Evolutionary conservation across 2,797 vertebrate species (phyloP), one percentile per base, ranked within the genome.

Genomic region (Zalophus californianus): DNA sequence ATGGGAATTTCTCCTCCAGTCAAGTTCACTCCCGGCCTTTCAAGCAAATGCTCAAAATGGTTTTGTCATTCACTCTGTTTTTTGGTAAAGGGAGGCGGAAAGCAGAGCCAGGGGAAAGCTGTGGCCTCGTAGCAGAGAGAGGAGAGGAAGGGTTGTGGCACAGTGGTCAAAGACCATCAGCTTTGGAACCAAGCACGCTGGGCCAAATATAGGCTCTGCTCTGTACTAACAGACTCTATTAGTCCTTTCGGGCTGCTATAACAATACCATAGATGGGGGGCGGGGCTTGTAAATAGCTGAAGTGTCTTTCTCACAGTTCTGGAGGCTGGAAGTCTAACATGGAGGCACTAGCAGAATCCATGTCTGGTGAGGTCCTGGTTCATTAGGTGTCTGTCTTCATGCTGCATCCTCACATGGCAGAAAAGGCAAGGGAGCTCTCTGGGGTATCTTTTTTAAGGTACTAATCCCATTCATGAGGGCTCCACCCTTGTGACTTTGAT

Each of bases 51-150:
- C 27, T 82, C 48, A 70, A 73, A 90, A 82, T 41, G 70, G 44
- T 87, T 94, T 95, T 84, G 66, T 75, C 72, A 38, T 86, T 85
- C 60, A 29, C 48, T 97, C 27, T 35, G 41, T 32, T 58, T 82
- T 80, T 35, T 50, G 80, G 14, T 41, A 82, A 93, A 89, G 20
- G 10, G 14, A 91, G 62, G 44, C 35, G 23, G 12, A 86, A 56
- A 58, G 64, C n/a, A 68, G 64, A 80, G 25, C 20, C 7, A 23
- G 5, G 68, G 44, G 25, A 41, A 84, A 56, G 32, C 58, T 38
- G 5, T 86, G 29, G 10, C 25, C 14, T 60, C 23, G 16, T n/a
- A 77, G 60, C 15, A 58, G 14, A 21, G 16, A 56, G 50, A 35
- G 48, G 27, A 66, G 32, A 72, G 27, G 14, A 41, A 54, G 41